Base-by-base conservation (phyloP, 2,888 invertebrate genomes). In the Anoplius nigerrimus region DNA sequence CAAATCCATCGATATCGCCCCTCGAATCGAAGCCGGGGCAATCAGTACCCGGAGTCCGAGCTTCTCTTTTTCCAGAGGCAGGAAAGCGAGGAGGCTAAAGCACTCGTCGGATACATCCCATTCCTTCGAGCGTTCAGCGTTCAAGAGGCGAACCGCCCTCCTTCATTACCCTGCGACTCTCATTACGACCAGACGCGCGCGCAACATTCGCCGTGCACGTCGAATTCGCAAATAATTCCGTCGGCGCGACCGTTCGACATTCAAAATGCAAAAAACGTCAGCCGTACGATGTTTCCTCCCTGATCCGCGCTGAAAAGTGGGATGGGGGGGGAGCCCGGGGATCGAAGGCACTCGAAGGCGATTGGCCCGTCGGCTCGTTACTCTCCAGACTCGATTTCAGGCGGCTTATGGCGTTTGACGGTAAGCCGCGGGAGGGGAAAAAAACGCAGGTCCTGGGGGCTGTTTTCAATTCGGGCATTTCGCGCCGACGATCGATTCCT, bases 1-100 rank as follows among this genome's bases (percentile, higher is more conserved):
- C 67, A 62, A 77, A 69, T 69, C 69, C 74, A 69, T 76, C 78
- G 78, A 78, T 74, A 69, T 64, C 66, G 52, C 54, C 67, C 55
- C 66, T 51, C 62, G 67, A 66, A 70, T 72, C 69, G 63, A 66
- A 76, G 72, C 52, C 65, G 56, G 48, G 64, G 52, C 59, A 65
- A 74, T 72, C 69, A 42, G 22, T 52, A 46, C 45, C 62, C 54
- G 60, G 42, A 42, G 34, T 34, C 60, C 65, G 55, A 45, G 27
- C 66, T 24, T 57, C 27, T 46, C 63, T 43, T 11, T n/a, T 48
- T 53, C 62, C n/a, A 45, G 16, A 45, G 34, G 16, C 27, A 2
- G 58, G 18, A 46, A 24, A 6, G 27, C 34, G 43, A 20, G 8
- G 18, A 34, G 34, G 34, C 34, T 11, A 34, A 34, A 34, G 6